Base-by-base conservation (phyloP, 1,140 invertebrate genomes). In the Holotrichia oblita region DNA sequence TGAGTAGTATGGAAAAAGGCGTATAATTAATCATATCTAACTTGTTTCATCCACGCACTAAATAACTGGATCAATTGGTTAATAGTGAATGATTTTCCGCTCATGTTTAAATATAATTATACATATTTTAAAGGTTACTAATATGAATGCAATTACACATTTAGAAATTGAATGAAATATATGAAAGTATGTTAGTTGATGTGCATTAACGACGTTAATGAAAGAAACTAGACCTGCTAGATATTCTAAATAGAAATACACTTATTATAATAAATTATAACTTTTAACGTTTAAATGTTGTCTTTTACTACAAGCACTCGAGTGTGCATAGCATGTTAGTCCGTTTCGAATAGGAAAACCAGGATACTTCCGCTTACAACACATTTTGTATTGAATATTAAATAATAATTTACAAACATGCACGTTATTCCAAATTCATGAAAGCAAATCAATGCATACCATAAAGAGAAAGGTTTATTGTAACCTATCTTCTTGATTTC, bases 141-240 rank as follows among this genome's bases (percentile, higher is more conserved):
- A 48, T 48, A 48, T 48, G 1, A 69, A 69, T 69, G 61, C 61
- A 69, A 27, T 69, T 69, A 69, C 61, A 69, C 17, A 69, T 55
- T 55, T 55, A 55, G 48, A 34, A 69, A 69, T 69, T 69, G 20
- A 69, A 69, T 69, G 10, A 69, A 34, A 3, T 69, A 27, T 69
- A 69, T 27, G 61, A 69, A 69, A 69, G 61, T 34, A 69, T 69
- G 27, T 69, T 69, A 27, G 12, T 48, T n/a, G 44, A 48, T 64
- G 59, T 24, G 48, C 17, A 17, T n/a, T 20, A 14, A 6, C 17
- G n/a, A 55, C n/a, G 48, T 55, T 55, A 55, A 55, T 48, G 3
- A 55, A 55, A 14, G n/a, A n/a, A 55, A 14, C n/a, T 17, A 17
- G n/a, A 55, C 14, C 6, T n/a, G 3, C 14, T 55, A 55, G 3